phyloP scores from a whole-genome alignment of 1,140 invertebrate genomes.

The Drosophila pandora region DNA sequence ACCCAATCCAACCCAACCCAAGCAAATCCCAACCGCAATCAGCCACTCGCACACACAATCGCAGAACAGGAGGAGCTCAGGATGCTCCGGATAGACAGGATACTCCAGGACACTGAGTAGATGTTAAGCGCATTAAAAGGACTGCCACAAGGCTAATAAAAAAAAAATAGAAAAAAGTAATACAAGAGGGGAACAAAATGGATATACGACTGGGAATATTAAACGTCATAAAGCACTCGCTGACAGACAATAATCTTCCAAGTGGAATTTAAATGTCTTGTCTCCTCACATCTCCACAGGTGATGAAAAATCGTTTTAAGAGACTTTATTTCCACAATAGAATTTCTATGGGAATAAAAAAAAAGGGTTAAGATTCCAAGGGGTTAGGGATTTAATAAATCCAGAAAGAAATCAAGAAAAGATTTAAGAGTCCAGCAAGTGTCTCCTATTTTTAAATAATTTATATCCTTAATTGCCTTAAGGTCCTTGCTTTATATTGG shows the following conservation, averaged over 20 bases:
- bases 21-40: conserved; percentile 27
- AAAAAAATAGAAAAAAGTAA: background rate
- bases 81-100: conserved; percentile 16
- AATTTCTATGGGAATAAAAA: background rate
- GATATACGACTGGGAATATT: conserved; percentile 1
- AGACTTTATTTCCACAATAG: background rate
- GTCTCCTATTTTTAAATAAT: no score
- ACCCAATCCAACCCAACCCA: background rate
- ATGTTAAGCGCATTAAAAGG: conserved; percentile 61
- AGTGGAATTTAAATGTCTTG: conserved; percentile 23
- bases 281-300: background rate
- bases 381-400: no score
- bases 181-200: background rate
- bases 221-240: conserved; percentile 21
- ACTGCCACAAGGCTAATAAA: conserved; percentile 45
- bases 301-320: conserved; percentile 7
- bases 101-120: conserved; percentile 29
- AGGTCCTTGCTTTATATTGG: background rate
- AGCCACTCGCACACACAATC: conserved; percentile 7
- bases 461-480: no score
- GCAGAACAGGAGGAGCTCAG: conserved; percentile 35
- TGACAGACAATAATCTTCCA: conserved; percentile 23
- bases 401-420: no score
- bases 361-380: background rate
- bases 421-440: no score